A percentile compares a stretch with the other conserved stretches of the same genome.
Evolutionary conservation across 2,888 invertebrate species (phyloP).

Genomic region (Callyntrura sp.): DNA sequence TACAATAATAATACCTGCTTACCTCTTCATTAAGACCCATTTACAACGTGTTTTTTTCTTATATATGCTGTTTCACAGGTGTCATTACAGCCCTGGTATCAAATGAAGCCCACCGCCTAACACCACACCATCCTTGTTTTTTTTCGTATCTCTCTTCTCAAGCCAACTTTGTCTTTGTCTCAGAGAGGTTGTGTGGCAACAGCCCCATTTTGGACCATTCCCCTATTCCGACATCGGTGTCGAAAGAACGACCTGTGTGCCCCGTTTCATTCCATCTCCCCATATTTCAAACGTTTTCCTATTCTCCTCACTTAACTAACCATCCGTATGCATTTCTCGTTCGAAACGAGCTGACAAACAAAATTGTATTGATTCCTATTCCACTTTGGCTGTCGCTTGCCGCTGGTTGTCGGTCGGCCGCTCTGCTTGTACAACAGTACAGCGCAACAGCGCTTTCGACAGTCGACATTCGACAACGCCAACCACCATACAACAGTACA

Average conservation of each 20-base stretch:
- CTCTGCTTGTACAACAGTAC: background rate
- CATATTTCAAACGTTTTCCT: slow-evolving; percentile 30
- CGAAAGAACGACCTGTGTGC: background rate
- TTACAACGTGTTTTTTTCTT: background rate
- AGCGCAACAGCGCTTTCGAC: slow-evolving; percentile 22
- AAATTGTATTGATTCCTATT: slow-evolving; percentile 65
- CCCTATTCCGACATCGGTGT: background rate
- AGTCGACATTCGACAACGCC: slow-evolving; percentile 29
- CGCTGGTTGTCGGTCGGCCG: background rate
- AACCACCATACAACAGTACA: slow-evolving; percentile 21
- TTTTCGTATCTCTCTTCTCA: background rate
- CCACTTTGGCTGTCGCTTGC: background rate
- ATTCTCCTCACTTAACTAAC: slow-evolving; percentile 44
- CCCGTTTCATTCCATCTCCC: background rate
- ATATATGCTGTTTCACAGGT: slow-evolving; percentile 8
- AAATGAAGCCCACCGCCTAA: background rate
- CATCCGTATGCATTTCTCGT: slow-evolving; percentile 57
- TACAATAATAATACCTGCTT: background rate
- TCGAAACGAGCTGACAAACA: slow-evolving; percentile 68
- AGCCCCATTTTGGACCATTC: background rate
- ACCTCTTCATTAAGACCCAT: background rate
- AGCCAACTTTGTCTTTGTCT: background rate
- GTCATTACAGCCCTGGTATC: background rate
- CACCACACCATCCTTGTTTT: background rate
- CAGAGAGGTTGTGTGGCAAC: background rate